Evolutionary conservation across 2,797 vertebrate species (phyloP).

Genomic region (Spinibarbus caldwelli): DNA sequence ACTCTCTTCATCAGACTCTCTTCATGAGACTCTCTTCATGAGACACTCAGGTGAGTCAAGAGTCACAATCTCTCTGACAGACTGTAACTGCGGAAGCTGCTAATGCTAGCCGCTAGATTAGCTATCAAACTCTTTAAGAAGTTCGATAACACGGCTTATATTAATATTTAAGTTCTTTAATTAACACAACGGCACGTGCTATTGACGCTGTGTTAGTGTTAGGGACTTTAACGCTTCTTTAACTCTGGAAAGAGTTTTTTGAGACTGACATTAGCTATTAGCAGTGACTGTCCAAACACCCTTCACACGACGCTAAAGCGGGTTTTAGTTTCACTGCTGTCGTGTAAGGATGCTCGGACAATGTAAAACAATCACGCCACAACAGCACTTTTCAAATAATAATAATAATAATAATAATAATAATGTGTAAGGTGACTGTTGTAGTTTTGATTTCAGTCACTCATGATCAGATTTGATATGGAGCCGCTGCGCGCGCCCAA

Average conservation of each 20-base stretch:
- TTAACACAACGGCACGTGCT: too few relatives aligned
- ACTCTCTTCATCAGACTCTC: too few relatives aligned
- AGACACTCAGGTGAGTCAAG: neutral
- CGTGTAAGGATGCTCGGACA: neutral
- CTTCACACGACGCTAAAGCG: neutral
- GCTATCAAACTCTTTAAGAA: neutral
- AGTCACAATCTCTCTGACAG: neutral
- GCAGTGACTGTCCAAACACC: neutral
- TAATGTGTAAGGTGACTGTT: too few relatives aligned
- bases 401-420: too few relatives aligned
- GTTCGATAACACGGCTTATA: neutral
- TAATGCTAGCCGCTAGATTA: slow-evolving; percentile 9
- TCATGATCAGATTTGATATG: neutral
- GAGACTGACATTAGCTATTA: neutral
- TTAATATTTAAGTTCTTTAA: neutral
- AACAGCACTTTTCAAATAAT: neutral
- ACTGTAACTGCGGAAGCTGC: slow-evolving; percentile 19
- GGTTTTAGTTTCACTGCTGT: neutral
- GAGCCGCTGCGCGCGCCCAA: slow-evolving; percentile 32
- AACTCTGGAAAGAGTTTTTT: neutral
- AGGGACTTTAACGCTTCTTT: neutral
- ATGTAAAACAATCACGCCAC: neutral
- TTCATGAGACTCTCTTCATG: too few relatives aligned
- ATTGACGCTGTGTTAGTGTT: too few relatives aligned
- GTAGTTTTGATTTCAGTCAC: neutral